These are phyloP conservation scores for Microchirus variegatus DNA, from an alignment of 2,797 vertebrate species.

Conservation along the genomic window DNA sequence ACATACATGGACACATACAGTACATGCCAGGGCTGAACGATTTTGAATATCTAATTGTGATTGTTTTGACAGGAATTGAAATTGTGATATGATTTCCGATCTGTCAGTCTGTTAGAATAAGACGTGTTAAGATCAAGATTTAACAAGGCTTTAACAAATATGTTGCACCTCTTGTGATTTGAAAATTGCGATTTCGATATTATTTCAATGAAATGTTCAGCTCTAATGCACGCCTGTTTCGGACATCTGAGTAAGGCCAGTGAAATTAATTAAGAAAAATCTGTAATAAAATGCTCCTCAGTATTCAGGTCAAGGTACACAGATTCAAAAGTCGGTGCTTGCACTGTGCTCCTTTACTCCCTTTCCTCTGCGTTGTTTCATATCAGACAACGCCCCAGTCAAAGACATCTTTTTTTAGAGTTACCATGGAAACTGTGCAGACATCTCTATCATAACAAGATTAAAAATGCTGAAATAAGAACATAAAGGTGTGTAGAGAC, in stretches of 20 bases:
- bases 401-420: constrained; percentile 39
- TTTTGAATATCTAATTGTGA: too few species aligned
- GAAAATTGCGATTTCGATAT: too few species aligned
- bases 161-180: too few species aligned
- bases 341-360: constrained; percentile 12
- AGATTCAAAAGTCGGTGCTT: constrained; percentile 15
- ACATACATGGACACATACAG: background rate
- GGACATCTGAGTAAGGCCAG: constrained; percentile 14
- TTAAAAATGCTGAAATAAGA: constrained; percentile 60
- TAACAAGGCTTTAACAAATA: too few species aligned
- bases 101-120: too few species aligned
- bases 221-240: background rate
- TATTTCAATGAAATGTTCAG: too few species aligned
- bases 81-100: too few species aligned
- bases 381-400: constrained; percentile 47
- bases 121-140: too few species aligned
- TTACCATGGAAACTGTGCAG: constrained; percentile 80
- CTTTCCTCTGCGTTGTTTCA: constrained; percentile 34
- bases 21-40: too few species aligned
- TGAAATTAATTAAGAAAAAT: constrained; percentile 23
- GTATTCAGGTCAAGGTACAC: constrained; percentile 18
- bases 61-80: too few species aligned
- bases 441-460: constrained; percentile 71
- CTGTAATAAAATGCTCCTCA: constrained; percentile 32
- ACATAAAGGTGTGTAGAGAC: constrained; percentile 32